A percentile compares a stretch with the other conserved stretches of the same genome.
Conservation (phyloP, 2,797 vertebrate genomes). For the Poecilia gillii region DNA sequence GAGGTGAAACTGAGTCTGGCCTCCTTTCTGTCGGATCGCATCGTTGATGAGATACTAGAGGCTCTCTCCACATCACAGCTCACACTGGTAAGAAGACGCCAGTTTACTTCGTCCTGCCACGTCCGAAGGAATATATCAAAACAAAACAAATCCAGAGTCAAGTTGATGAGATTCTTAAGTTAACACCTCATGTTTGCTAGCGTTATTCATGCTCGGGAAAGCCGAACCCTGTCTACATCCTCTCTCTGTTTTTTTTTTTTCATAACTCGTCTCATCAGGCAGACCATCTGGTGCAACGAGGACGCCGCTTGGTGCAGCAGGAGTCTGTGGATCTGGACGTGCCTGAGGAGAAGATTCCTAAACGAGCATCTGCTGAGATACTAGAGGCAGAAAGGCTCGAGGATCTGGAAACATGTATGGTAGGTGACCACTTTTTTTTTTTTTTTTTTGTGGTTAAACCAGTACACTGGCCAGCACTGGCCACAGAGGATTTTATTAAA, state of each 20-base stretch:
- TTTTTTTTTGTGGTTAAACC: background rate
- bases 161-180: background rate
- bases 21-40: slow-evolving; percentile 94
- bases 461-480: too few relatives aligned
- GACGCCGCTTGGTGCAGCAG: slow-evolving; percentile 86
- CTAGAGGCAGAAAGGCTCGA: slow-evolving; percentile 92
- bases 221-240: background rate
- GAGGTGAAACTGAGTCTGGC: slow-evolving; percentile 95
- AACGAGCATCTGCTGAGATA: slow-evolving; percentile 85
- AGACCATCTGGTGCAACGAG: slow-evolving; percentile 89
- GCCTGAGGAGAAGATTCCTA: slow-evolving; percentile 86
- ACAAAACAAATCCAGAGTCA: background rate
- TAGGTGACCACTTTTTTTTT: slow-evolving; percentile 59
- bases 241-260: background rate
- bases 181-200: background rate
- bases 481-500: background rate
- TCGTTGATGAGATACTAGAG: slow-evolving; percentile 96
- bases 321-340: slow-evolving; percentile 88
- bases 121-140: background rate
- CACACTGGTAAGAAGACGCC: slow-evolving; percentile 84
- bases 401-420: slow-evolving; percentile 95
- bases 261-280: slow-evolving; percentile 74
- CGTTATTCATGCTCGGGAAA: background rate
- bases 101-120: background rate
- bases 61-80: slow-evolving; percentile 91